Evolutionary conservation across 2,888 invertebrate species (phyloP), one percentile per base, ranked within the genome.

Genomic region (Dynastes tityus): DNA sequence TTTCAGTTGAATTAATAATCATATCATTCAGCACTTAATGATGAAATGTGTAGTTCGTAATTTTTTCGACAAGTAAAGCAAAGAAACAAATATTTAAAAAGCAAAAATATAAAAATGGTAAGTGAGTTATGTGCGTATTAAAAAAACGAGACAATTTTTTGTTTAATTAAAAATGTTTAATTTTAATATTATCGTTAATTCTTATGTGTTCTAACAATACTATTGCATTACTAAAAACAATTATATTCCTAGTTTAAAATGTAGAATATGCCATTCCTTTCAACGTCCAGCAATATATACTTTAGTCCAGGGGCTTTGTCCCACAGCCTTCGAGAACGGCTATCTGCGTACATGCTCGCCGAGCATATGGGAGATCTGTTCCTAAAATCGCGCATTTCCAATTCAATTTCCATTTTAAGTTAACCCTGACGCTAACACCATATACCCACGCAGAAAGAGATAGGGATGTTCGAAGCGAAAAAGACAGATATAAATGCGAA

Each of bases 321-420:
- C 68, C 29, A 13, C 51, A 51, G 40, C 65, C 65, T 16, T 45
- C 45, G 45, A 49, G 68, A 68, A 68, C 45, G 51, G 49, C 27
- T 73, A 61, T 73, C 40, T 73, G 32, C 71, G 58, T 71, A 37
- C n/a, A 71, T 73, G 58, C n/a, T 37, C 61, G 27, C 58, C 13
- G 32, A 61, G 73, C 58, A 73, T 37, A 71, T 71, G 37, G 16
- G 55, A 53, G 55, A 37, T 61, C 61, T 73, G 22, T 45, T 45
- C 40, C 73, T n/a, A 61, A 61, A 73, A 73, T 73, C 73, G 73
- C 40, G 73, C 53, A 55, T 73, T 61, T 73, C 58, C 16, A 83
- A 87, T 87, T 86, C 87, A 87, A 87, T 87, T 87, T 87, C 86
- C 87, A 87, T 86, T 86, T 87, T 86, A 85, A 87, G 86, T 86